Evolutionary conservation across 2,888 invertebrate species (phyloP), one percentile per base, ranked within the genome.

Genomic region (Anorthoa munda): DNA sequence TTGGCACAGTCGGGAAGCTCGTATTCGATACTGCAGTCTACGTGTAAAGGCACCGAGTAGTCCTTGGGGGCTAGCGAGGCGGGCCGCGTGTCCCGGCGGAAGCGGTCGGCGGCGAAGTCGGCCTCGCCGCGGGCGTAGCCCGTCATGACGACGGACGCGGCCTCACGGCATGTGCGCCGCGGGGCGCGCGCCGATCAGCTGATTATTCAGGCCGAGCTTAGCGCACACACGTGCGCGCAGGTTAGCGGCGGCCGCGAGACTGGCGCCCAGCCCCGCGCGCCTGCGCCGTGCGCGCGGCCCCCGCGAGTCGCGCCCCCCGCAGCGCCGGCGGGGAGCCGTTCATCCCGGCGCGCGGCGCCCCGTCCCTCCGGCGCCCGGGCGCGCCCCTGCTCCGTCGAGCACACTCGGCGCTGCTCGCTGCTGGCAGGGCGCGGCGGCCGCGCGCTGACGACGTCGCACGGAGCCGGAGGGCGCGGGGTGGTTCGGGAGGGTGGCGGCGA

Each of bases 11-110:
- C 98, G 91, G 98, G 98, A 94, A 98, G 97, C 97, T 98, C 98
- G 97, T 98, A 98, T 96, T 98, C 98, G 90, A 98, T 98, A 97
- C 98, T 98, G 97, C 98, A 98, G 95, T 98, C 98, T 94, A 98
- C 98, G 96, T 98, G 98, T 93, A 98, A 97, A 91, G 98, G 98
- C 95, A 98, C 97, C 94, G 97, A 97, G 96, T 98, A 98, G 95
- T 98, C 98, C 97, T 98, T 98, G 93, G 97, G 97, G 89, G 97
- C 96, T 89, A 95, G 94, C 92, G 94, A 93, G 91, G 94, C 94
- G 83, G 95, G 95, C 91, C 94, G 95, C 91, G 93, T 92, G 89
- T 95, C 94, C 92, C 95, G 93, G 87, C 94, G 94, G 90, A 93
- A 95, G 90, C 95, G 94, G 88, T 95, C 95, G 90, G 92, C 93